A percentile compares a stretch with the other conserved stretches of the same genome.
phyloP scores from a whole-genome alignment of 2,113 vertebrate genomes.

The Cepphus grylle region DNA sequence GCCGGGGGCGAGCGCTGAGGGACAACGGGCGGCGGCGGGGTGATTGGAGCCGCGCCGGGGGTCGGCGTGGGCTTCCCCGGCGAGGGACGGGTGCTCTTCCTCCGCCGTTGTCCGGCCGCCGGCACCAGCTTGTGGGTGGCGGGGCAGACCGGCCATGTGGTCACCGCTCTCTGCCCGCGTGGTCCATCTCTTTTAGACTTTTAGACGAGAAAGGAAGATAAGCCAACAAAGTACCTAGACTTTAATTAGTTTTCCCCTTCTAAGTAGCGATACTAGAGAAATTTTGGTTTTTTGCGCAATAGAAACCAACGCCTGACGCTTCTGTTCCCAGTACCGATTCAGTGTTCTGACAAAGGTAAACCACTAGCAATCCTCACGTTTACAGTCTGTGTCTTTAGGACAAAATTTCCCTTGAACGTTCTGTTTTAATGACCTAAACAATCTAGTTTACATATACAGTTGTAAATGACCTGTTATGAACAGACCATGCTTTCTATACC shows the following conservation, averaged over 20 bases:
- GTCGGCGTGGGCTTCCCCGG: not conserved
- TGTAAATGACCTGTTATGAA: not conserved
- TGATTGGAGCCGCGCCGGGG: not conserved
- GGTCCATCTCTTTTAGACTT: not conserved
- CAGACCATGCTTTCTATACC: not conserved
- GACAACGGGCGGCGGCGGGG: not conserved
- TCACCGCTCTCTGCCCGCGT: not conserved
- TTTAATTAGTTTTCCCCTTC: not conserved
- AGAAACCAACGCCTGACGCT: not conserved
- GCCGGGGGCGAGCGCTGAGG: not conserved
- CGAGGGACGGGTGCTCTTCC: not conserved
- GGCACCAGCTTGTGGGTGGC: not conserved
- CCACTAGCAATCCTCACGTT: not conserved
- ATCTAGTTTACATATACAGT: rapidly evolving
- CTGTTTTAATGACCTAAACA: not conserved
- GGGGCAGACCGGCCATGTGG: rapidly evolving
- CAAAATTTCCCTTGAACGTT: not conserved
- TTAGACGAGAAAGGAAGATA: not conserved
- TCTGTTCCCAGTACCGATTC: not conserved
- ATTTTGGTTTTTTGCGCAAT: not conserved
- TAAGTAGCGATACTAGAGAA: not conserved
- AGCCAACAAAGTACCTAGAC: not conserved
- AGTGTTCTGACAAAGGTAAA: not conserved
- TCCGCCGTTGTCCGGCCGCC: no score
- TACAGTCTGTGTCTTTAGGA: not conserved